phyloP scores from a whole-genome alignment of 2,113 vertebrate species.

The Tichodroma muraria region DNA sequence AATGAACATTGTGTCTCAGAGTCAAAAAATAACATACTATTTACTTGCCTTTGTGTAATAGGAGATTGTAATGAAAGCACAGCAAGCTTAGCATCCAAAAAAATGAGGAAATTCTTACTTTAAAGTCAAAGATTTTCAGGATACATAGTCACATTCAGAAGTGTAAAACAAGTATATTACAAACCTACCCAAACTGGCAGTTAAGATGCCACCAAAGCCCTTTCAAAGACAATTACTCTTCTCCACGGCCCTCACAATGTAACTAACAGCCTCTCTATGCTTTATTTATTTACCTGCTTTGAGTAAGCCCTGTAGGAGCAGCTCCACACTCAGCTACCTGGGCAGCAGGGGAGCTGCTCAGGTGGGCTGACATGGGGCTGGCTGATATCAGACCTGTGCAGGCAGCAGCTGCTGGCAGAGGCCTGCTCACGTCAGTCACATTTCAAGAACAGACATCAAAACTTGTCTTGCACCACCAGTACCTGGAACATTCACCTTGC shows the following conservation, averaged over 20 bases:
- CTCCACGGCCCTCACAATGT: background rate
- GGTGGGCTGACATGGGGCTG: background rate
- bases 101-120: background rate
- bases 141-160: background rate
- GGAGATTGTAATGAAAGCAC: background rate
- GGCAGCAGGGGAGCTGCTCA: background rate
- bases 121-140: background rate
- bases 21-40: background rate
- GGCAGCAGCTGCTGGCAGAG: background rate
- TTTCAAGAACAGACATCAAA: background rate
- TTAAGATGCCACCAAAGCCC: background rate
- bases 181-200: background rate
- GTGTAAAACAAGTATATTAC: background rate
- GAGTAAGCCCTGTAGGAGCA: background rate
- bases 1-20: background rate
- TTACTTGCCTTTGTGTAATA: background rate
- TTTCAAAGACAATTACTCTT: background rate
- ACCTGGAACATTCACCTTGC: background rate
- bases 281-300: background rate
- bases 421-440: background rate
- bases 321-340: background rate
- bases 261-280: fast-evolving
- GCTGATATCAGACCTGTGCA: background rate
- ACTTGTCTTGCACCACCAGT: background rate
- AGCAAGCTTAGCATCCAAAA: background rate